A percentile compares a stretch with the other conserved stretches of the same genome.
Evolutionary conservation across 2,888 invertebrate species (phyloP).

Genomic region (Antheraea assamensis): DNA sequence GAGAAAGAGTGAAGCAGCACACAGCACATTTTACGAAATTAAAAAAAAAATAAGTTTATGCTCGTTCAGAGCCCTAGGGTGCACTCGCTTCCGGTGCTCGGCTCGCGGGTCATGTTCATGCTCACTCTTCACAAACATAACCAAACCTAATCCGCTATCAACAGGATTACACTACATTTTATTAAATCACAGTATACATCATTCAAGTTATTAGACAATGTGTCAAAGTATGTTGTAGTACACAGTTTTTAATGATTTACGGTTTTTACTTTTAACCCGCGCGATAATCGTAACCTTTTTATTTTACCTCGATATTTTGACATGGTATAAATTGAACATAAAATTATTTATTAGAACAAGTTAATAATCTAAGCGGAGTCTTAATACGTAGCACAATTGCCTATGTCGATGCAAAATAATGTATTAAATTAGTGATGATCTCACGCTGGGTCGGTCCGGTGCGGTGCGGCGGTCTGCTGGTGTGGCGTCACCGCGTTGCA

Average conservation of each 20-base stretch:
- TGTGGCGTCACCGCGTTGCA: constrained; percentile 10
- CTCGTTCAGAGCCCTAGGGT: too few relatives aligned
- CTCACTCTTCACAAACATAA: not conserved
- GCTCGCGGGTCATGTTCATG: not conserved
- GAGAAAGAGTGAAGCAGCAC: not conserved
- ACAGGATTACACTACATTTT: not conserved
- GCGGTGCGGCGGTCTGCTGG: not conserved
- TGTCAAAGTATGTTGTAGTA: not conserved
- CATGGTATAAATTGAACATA: not conserved
- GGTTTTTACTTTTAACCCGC: not conserved
- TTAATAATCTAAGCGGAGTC: not conserved
- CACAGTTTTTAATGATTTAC: not conserved
- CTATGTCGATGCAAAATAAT: constrained; percentile 13
- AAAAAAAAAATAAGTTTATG: too few relatives aligned
- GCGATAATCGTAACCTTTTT: not conserved
- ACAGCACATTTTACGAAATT: too few relatives aligned
- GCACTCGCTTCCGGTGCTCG: not conserved
- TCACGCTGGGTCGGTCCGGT: constrained; percentile 1
- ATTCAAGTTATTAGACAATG: too few relatives aligned
- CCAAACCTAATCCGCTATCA: not conserved
- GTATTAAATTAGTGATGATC: constrained; percentile 18
- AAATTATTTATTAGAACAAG: not conserved
- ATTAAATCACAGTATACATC: too few relatives aligned
- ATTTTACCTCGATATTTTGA: not conserved
- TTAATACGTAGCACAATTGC: not conserved